Base-by-base conservation (phyloP, 2,797 vertebrate genomes). In the Enteromius thamalakanensis region DNA sequence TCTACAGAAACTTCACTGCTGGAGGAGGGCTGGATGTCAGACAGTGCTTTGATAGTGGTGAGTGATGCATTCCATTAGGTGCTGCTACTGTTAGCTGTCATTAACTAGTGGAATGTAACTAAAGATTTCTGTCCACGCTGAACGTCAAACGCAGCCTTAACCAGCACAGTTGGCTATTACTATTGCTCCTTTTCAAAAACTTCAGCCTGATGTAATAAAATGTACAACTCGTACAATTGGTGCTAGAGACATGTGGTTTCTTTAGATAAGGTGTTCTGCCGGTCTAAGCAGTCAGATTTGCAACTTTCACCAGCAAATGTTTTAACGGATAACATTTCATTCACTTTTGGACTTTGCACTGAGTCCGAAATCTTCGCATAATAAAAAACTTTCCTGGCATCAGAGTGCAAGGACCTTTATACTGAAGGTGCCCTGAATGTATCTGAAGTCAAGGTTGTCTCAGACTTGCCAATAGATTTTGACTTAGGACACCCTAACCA, bases 31-130 rank as follows among this genome's bases (percentile, higher is more conserved):
- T 94, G 14, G 98, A 99, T 89, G 92, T 98, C 89, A 94, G 96
- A 86, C 98, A 98, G 91, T 97, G 94, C 91, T 95, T 97, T 89
- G 97, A 99, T 64, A 93, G 92, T 90, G 97, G 98, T 98, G 90
- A 95, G 94, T 87, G 47, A 19, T n/a, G 51, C 9, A 47, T 53
- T 68, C 3, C 17, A 75, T 71, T 26, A 21, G 40, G 49, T 26
- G 17, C 23, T 53, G n/a, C n/a, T 45, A 47, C 37, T 29, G 29
- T 26, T 67, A 12, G 34, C 11, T 17, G 40, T 71, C 21, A 4
- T n/a, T 58, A 69, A 69, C 23, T 37, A 17, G 34, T 37, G 64
- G 1, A 7, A 23, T 45, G 45, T 6, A 9, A 37, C 21, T 40
- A 6, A n/a, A 29, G 8, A 19, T 77, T 76, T 60, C 14, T 19